Evolutionary conservation across 2,797 vertebrate species (phyloP).

Genomic region (Otolemur crassicaudatus): DNA sequence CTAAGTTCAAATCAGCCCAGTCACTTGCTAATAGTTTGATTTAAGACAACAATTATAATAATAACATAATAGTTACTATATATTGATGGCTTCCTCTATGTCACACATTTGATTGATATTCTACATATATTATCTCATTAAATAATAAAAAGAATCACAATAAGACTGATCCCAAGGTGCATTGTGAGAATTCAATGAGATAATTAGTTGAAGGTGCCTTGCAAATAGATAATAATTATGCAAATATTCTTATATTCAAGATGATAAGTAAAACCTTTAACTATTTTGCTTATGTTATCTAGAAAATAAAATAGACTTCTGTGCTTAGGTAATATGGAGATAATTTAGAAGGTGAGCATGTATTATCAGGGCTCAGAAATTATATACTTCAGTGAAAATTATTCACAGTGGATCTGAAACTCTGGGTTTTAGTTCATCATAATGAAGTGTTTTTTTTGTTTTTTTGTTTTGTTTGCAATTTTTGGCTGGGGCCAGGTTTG

Average conservation of each 20-base stretch:
- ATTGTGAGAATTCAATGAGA: neutral
- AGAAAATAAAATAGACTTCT: slow-evolving; percentile 45
- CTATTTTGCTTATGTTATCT: slow-evolving; percentile 31
- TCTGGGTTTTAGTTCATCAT: neutral
- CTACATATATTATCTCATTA: neutral
- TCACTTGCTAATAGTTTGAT: neutral
- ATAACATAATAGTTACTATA: neutral
- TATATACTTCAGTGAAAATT: slow-evolving; percentile 12
- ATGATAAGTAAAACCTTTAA: slow-evolving; percentile 31
- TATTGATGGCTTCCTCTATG: neutral
- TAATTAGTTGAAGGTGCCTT: slow-evolving; percentile 16
- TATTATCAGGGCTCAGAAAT: slow-evolving; percentile 49
- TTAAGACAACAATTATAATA: neutral
- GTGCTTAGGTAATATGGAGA: neutral
- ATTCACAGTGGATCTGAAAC: neutral
- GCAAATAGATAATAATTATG: slow-evolving; percentile 43
- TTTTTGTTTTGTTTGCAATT: too few species aligned
- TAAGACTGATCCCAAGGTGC: neutral
- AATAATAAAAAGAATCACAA: slow-evolving; percentile 6
- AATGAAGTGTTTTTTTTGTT: neutral
- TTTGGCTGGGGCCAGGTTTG: too few species aligned
- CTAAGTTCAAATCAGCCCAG: neutral
- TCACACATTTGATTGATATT: neutral
- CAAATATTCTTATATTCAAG: neutral
- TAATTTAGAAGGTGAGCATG: slow-evolving; percentile 18